Evolutionary conservation across 2,113 vertebrate genomes (phyloP), one percentile per base, ranked within the genome.

Genomic region (Calyptomena viridis): DNA sequence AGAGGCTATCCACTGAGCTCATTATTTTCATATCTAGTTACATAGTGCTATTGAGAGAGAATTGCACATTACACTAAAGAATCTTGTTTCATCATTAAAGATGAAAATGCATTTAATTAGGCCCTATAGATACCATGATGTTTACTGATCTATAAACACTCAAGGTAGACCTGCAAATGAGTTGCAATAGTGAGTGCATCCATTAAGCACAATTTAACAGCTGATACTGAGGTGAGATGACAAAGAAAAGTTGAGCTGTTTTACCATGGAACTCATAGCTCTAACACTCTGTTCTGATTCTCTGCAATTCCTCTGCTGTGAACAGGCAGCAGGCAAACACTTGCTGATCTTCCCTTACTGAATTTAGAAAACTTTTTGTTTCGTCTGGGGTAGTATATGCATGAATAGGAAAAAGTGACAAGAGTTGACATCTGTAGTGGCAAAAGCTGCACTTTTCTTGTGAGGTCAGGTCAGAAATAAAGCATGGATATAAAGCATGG

Each of bases 1-100:
- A 40, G 81, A 78, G 62, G 74, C 71, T 78, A 84, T 67, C 85
- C 40, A 40, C 83, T 50, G 89, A 95, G 86, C 90, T 96, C 89
- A 58, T 95, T 89, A 53, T 91, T 89, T 95, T 95, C 15, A 7
- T 95, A 80, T 24, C 31, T 91, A 95, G 94, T 91, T 97, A 88
- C 74, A 89, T 37, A 42, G 66, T 87, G 58, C 62, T 94, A 66
- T 82, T 93, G 91, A 95, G 72, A 92, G 81, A 92, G 69, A 95
- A 81, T 60, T 95, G 58, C 28, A 53, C 39, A 30, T 90, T 78
- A 67, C 33, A 3, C 47, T 85, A 80, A 93, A 95, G 69, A 88
- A 68, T 64, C 52, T 46, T 68, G 72, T 95, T 97, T 91, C 89
- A 53, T 86, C 71, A 86, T 42, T 58, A 47, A 82, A 83, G 24